A percentile compares a stretch with the other conserved stretches of the same genome.
Conservation (phyloP, 1,140 invertebrate genomes). For the Drosophila tropicalis region DNA sequence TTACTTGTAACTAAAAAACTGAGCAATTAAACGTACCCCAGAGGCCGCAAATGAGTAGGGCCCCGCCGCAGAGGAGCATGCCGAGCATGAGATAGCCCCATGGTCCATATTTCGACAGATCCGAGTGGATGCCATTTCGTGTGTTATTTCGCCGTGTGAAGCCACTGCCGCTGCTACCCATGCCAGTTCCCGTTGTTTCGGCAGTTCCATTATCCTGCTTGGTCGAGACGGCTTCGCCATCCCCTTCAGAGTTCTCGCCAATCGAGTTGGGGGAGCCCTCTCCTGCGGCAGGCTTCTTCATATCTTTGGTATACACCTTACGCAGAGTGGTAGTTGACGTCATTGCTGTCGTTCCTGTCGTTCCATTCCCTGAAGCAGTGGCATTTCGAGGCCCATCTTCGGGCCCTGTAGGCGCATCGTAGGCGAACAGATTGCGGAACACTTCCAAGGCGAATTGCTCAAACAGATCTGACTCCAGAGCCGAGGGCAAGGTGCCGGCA, state of each 20-base stretch:
- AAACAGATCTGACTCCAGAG: constrained; percentile 70
- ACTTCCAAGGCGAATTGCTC: constrained; percentile 80
- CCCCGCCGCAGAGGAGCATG: constrained; percentile 86
- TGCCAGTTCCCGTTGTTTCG: constrained; percentile 26
- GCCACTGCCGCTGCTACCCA: constrained; percentile 45
- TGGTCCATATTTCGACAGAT: constrained; percentile 86
- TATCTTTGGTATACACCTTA: constrained; percentile 76
- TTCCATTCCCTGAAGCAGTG: constrained; percentile 33
- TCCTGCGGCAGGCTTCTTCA: constrained; percentile 58
- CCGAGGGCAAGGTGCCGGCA: constrained; percentile 59
- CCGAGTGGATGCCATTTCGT: constrained; percentile 75
- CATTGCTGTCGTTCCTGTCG: constrained; percentile 39
- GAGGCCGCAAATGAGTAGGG: constrained; percentile 87
- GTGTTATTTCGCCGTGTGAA: constrained; percentile 76
- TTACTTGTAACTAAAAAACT: constrained; percentile 62
- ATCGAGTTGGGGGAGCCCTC: constrained; percentile 69
- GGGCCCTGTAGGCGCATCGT: constrained; percentile 63
- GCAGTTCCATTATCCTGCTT: constrained; percentile 58
- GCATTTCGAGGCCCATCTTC: constrained; percentile 51
- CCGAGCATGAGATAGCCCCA: constrained; percentile 87
- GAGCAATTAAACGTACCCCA: constrained; percentile 84
- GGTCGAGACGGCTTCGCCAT: constrained; percentile 1
- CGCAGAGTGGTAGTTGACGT: constrained; percentile 53
- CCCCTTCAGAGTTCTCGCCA: constrained; percentile 15
- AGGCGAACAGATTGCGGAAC: constrained; percentile 73